These are phyloP conservation scores for Catajapyx aquilonaris DNA, from an alignment of 1,140 invertebrate genomes.

Conservation along the genomic window DNA sequence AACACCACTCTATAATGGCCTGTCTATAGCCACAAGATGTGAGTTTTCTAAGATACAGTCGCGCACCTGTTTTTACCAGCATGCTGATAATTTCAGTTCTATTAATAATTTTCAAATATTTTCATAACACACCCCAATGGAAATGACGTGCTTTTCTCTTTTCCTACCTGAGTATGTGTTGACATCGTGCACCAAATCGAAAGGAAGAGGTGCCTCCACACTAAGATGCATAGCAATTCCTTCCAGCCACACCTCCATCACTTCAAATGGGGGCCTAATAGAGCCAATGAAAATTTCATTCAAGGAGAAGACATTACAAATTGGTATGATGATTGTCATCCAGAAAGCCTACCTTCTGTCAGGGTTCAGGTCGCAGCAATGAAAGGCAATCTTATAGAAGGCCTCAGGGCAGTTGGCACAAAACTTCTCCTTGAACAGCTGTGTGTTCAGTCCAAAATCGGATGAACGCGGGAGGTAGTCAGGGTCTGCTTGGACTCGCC, in stretches of 20 bases:
- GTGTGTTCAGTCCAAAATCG: conserved; percentile 79
- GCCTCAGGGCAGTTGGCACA: conserved; percentile 67
- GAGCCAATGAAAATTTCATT: conserved; percentile 7
- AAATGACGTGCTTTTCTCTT: not conserved
- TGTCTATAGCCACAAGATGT: too few relatives aligned
- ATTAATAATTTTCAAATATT: not conserved
- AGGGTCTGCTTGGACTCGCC: conserved; percentile 76
- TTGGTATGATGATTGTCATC: not conserved
- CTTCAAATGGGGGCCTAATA: conserved; percentile 56
- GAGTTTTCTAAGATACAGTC: too few relatives aligned
- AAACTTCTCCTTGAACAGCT: conserved; percentile 67
- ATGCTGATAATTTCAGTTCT: too few relatives aligned
- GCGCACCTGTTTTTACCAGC: too few relatives aligned
- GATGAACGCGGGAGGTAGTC: conserved; percentile 71
- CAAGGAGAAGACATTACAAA: conserved; percentile 6
- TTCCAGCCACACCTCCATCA: conserved; percentile 65
- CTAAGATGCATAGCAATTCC: conserved; percentile 46
- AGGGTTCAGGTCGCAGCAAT: conserved; percentile 72
- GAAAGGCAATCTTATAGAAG: conserved; percentile 68
- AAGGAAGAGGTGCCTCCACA: conserved; percentile 34
- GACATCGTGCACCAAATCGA: conserved; percentile 50
- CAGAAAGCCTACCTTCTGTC: conserved; percentile 41
- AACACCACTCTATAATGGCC: too few relatives aligned
- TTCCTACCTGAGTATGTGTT: conserved; percentile 31
- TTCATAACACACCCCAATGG: not conserved